A percentile compares a stretch with the other conserved stretches of the same genome.
These are phyloP conservation scores for Limnephilus marmoratus DNA, from an alignment of 2,888 invertebrate species.

Conservation along the genomic window DNA sequence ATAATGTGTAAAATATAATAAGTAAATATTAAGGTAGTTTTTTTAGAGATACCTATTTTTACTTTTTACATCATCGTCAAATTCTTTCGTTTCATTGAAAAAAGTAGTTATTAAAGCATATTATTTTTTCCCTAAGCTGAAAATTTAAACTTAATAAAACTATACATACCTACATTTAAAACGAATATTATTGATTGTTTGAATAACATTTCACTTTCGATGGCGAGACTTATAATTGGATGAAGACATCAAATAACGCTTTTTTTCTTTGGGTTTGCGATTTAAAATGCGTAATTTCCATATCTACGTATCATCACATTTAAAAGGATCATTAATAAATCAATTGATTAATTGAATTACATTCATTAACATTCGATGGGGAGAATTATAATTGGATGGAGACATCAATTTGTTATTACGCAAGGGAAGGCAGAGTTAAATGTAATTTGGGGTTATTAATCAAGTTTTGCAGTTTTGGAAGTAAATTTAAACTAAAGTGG, in stretches of 20 bases:
- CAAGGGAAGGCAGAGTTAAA: background rate
- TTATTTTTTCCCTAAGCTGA: background rate
- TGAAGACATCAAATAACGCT: background rate
- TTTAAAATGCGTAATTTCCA: background rate
- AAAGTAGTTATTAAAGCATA: no score
- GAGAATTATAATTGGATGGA: background rate
- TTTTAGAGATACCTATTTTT: background rate
- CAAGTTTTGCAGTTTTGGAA: background rate
- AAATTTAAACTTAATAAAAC: background rate
- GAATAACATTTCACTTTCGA: background rate
- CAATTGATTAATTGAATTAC: background rate
- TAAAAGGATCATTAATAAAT: background rate
- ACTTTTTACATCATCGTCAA: background rate
- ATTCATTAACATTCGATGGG: background rate
- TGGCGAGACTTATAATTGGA: background rate
- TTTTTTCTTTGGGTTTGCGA: background rate
- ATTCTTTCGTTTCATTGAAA: background rate
- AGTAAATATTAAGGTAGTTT: background rate
- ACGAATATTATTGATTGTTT: background rate
- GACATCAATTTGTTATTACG: background rate
- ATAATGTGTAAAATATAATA: no score
- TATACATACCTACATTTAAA: background rate
- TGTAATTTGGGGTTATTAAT: background rate
- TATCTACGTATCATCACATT: background rate
- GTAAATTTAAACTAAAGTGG: background rate